These are phyloP conservation scores for Apocheima hispidaria DNA, from an alignment of 2,888 invertebrate species.

Conservation along the genomic window DNA sequence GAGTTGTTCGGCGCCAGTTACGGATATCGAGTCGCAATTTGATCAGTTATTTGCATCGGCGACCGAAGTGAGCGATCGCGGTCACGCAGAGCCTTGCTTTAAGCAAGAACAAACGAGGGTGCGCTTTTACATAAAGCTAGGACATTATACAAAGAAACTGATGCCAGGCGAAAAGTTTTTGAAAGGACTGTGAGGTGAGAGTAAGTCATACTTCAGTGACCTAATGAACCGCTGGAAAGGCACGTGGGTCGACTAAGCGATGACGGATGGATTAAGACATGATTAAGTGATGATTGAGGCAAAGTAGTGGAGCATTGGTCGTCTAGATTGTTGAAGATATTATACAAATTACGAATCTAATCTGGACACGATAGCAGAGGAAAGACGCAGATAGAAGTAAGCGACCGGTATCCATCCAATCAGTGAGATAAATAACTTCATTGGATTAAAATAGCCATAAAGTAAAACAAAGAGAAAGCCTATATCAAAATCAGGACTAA, in stretches of 20 bases:
- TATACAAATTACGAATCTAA: too few relatives aligned
- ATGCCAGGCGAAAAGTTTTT: neutral
- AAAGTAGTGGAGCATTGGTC: too few relatives aligned
- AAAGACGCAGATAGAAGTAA: too few relatives aligned
- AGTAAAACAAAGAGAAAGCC: neutral
- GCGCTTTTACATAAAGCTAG: slow-evolving; percentile 52
- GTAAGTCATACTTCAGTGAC: neutral
- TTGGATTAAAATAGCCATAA: too few relatives aligned
- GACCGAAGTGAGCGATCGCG: slow-evolving; percentile 64
- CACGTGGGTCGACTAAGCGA: too few relatives aligned
- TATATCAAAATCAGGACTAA: neutral
- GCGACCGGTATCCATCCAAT: too few relatives aligned
- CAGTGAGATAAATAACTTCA: too few relatives aligned
- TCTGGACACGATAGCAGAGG: too few relatives aligned
- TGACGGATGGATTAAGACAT: too few relatives aligned
- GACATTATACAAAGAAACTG: slow-evolving; percentile 19
- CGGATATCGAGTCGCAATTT: slow-evolving; percentile 76
- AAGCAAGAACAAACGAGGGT: slow-evolving; percentile 73
- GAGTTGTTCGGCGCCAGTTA: slow-evolving; percentile 71
- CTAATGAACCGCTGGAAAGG: too few relatives aligned
- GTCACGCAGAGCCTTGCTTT: slow-evolving; percentile 68
- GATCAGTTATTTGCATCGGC: slow-evolving; percentile 74
- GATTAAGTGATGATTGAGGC: too few relatives aligned
- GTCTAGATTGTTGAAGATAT: too few relatives aligned
- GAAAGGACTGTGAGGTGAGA: neutral